A percentile compares a stretch with the other conserved stretches of the same genome.
Evolutionary conservation across 1,140 invertebrate genomes (phyloP).

Genomic region (Penaeus japonicus): DNA sequence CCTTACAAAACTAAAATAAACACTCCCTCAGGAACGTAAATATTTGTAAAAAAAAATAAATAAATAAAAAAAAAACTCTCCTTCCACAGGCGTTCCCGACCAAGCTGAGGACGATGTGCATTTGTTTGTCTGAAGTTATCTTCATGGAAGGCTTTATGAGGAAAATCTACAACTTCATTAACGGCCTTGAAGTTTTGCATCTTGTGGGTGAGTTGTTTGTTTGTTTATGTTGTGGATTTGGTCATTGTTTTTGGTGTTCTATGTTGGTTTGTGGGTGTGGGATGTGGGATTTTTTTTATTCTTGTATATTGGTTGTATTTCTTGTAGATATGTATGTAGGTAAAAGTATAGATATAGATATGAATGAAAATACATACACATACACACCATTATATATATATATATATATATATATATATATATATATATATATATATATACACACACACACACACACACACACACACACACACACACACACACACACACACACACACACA

Average conservation of each 20-base stretch:
- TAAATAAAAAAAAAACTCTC: not conserved
- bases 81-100: conserved; percentile 85
- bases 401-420: not conserved
- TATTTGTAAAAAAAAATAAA: no score
- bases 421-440: not conserved
- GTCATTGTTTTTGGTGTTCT: not conserved
- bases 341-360: not conserved
- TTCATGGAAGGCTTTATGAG: conserved; percentile 99
- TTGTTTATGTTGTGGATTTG: not conserved
- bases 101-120: conserved; percentile 95
- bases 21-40: no score
- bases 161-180: conserved; percentile 99
- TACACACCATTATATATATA: no score
- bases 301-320: no score
- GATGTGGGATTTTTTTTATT: not conserved
- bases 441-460: no score
- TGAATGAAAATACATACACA: no score
- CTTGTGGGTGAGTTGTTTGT: conserved; percentile 80
- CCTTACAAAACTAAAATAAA: no score
- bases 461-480: no score
- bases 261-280: not conserved
- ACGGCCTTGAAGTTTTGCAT: conserved; percentile 97
- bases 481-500: no score
- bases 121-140: conserved; percentile 98
- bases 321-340: not conserved